These are phyloP conservation scores for Drosophila neoperkinsi DNA, from an alignment of 2,888 invertebrate genomes.

Conservation along the genomic window DNA sequence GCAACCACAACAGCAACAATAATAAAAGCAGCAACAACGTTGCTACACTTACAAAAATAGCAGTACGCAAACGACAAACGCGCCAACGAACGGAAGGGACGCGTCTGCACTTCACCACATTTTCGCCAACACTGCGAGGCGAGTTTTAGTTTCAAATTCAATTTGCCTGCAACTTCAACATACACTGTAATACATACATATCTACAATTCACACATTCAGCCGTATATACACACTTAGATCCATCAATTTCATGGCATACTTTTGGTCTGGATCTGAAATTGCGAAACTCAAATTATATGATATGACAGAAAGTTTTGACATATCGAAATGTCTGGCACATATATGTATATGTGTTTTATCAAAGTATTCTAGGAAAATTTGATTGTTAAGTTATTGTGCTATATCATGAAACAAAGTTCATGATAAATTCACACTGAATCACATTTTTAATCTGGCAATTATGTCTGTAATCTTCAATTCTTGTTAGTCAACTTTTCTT, in stretches of 20 bases:
- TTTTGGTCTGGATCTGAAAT: constrained; percentile 35
- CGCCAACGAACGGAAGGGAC: constrained; percentile 59
- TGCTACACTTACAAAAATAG: constrained; percentile 54
- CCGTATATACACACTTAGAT: constrained; percentile 1
- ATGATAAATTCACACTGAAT: not conserved
- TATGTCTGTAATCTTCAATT: constrained; percentile 1
- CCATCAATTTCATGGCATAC: constrained; percentile 44
- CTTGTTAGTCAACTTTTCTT: not conserved
- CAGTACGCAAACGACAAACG: constrained; percentile 51
- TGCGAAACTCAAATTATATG: not conserved
- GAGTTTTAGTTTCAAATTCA: constrained; percentile 58
- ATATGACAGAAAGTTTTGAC: not conserved
- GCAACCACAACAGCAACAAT: constrained; percentile 11
- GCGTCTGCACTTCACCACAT: constrained; percentile 76
- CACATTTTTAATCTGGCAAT: not conserved
- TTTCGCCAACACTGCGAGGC: constrained; percentile 74
- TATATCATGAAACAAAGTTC: not conserved
- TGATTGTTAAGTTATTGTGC: not conserved
- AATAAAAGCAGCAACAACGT: constrained; percentile 8
- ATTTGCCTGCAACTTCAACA: constrained; percentile 55
- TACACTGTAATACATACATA: constrained; percentile 10
- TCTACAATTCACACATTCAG: not conserved
- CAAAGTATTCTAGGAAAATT: not conserved
- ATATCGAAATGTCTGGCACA: not conserved
- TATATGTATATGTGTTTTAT: not conserved